Base-by-base conservation (phyloP, 2,888 invertebrate genomes). In the Iphiclides podalirius region DNA sequence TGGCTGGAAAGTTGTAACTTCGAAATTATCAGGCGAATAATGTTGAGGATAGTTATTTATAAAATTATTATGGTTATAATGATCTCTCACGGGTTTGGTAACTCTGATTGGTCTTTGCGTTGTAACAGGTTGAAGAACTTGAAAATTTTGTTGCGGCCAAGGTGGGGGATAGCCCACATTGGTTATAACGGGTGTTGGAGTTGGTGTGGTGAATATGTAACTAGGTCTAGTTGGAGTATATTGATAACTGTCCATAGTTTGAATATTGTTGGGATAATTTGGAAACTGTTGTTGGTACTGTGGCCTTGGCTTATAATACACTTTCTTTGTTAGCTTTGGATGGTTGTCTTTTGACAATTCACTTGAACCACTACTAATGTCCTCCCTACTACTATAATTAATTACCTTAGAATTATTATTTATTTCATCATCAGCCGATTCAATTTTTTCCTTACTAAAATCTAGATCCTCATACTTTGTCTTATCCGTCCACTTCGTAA, bases 401-500 rank as follows among this genome's bases (percentile, higher is more conserved):
- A 43, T 50, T 52, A 53, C 46, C 42, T 58, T 3, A 59, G 36
- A 28, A 61, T 67, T 8, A 59, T 57, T 1, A 62, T 54, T 31
- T 43, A 60, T 57, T 57, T 66, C 59, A 13, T 54, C 57, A 57
- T 71, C 72, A 23, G 59, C 57, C 0, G 71, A 67, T 7, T 63
- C 57, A 26, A 65, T 65, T 16, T 66, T 65, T 58, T 90, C 89
- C 35, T 75, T 75, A 46, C 80, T 74, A 54, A 86, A 80, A 52
- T 89, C 74, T 53, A 89, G 68, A 53, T 87, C 84, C 36, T 84
- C 79, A 37, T 78, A 71, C 58, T 84, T 86, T 1, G 86, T 80
- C 57, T 78, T 76, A 55, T 90, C 90, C 0, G 80, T 83, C 90
- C 90, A 90, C 72, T 90, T 90, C 0, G 90, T 90, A 1, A 90